Conservation (phyloP, 1,140 invertebrate species). For the Neodiprion fabricii region DNA sequence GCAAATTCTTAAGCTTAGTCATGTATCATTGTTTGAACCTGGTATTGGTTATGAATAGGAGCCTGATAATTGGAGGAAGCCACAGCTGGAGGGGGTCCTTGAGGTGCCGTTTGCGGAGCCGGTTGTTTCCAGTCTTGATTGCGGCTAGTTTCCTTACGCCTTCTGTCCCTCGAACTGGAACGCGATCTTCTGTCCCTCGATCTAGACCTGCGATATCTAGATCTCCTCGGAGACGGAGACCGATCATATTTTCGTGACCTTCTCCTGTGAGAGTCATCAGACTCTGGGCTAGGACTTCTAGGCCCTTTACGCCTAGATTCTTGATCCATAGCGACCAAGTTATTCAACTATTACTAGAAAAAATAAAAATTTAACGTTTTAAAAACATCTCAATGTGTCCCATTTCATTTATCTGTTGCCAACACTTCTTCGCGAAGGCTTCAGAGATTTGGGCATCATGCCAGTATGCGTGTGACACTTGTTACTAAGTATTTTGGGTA, state of each 20-base stretch:
- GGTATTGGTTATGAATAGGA: constrained; percentile 55
- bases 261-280: constrained; percentile 52
- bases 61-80: constrained; percentile 43
- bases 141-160: constrained; percentile 42
- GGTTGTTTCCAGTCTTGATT: constrained; percentile 50
- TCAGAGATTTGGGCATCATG: not conserved
- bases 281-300: constrained; percentile 53
- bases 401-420: not conserved
- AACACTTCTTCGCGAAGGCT: not conserved
- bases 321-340: constrained; percentile 41
- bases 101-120: constrained; percentile 32
- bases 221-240: constrained; percentile 55
- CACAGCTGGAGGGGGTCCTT: constrained; percentile 34
- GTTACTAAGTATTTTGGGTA: not conserved
- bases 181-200: constrained; percentile 52
- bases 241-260: constrained; percentile 54
- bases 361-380: not conserved
- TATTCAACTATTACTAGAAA: not conserved
- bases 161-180: constrained; percentile 47
- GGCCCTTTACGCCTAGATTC: constrained; percentile 51
- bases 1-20: too few relatives aligned
- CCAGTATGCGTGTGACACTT: not conserved
- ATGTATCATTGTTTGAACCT: constrained; percentile 34
- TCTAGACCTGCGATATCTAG: constrained; percentile 51
- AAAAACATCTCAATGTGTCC: not conserved